Base-by-base conservation (phyloP, 2,888 invertebrate species). In the Phyllotreta striolata region DNA sequence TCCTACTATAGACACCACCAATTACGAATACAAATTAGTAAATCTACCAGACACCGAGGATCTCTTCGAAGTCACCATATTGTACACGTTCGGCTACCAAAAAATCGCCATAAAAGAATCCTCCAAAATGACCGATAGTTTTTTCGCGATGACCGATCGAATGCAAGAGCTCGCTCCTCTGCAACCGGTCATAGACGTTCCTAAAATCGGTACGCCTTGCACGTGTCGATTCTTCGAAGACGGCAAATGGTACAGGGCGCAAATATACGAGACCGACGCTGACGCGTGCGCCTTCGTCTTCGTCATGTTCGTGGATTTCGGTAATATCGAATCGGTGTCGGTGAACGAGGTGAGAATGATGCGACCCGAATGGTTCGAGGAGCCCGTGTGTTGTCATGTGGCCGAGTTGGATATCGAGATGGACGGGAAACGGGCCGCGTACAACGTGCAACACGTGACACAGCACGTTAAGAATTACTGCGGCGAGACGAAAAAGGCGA, bases 221-320 rank as follows among this genome's bases (percentile, higher is more conserved):
- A 79, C 89, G 63, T 86, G 89, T 38, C 79, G 85, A 49, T 90
- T 85, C 71, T 79, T 82, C 0, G 85, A 84, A 56, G 91, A 92
- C 75, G 81, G 83, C 0, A 73, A 80, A 39, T 94, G 92, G 92
- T 92, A 92, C 77, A 84, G 94, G 64, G 92, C 89, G 0, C 75
- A 83, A 9, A 85, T 94, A 56, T 77, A 85, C 46, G 83, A 86
- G 56, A 81, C 84, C 55, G 82, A 85, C 67, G 72, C 73, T 0
- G 78, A 80, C 5, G 78, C 51, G 24, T 70, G 63, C 38, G 76
- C 72, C 6, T 70, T 66, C 44, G 84, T 90, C 0, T 84, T 85
- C 72, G 87, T 93, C 0, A 82, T 84, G 68, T 94, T 89, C 78
- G 87, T 93, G 0, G 93, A 94, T 79, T 93, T 87, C 74, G 91